Evolutionary conservation across 2,888 invertebrate genomes (phyloP).

Genomic region (Steinernema carpocapsae): DNA sequence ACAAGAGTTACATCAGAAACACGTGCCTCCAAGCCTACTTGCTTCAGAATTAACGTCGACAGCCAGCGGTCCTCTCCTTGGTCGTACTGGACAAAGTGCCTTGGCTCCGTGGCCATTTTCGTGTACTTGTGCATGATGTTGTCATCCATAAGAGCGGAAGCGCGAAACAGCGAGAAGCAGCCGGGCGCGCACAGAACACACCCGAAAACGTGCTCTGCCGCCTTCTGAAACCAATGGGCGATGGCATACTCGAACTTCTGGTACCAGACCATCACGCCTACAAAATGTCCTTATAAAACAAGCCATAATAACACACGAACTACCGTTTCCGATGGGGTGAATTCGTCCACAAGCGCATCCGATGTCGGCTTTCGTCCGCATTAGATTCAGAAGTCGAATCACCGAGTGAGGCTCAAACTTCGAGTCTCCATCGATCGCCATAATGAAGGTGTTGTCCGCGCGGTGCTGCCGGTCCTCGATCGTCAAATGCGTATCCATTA

Average conservation of each 20-base stretch:
- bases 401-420: constrained; percentile 84
- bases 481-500: constrained; percentile 75
- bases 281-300: no score
- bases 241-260: constrained; percentile 89
- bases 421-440: constrained; percentile 86
- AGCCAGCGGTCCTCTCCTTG: constrained; percentile 76
- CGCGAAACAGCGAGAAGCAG: constrained; percentile 83
- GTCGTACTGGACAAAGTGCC: constrained; percentile 88
- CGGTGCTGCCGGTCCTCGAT: constrained; percentile 71
- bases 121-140: constrained; percentile 88
- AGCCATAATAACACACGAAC: not conserved
- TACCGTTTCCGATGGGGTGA: constrained; percentile 81
- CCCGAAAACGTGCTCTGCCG: constrained; percentile 86
- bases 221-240: constrained; percentile 90
- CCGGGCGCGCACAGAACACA: constrained; percentile 90
- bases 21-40: constrained; percentile 50
- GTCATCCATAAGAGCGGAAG: constrained; percentile 83
- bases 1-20: not conserved
- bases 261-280: constrained; percentile 84
- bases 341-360: constrained; percentile 89
- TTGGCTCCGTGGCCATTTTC: constrained; percentile 75
- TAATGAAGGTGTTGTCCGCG: constrained; percentile 82
- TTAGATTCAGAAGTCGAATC: constrained; percentile 80
- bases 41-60: constrained; percentile 72
- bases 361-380: constrained; percentile 80